Base-by-base conservation (phyloP, 2,888 invertebrate genomes). In the Brachypterus glaber region DNA sequence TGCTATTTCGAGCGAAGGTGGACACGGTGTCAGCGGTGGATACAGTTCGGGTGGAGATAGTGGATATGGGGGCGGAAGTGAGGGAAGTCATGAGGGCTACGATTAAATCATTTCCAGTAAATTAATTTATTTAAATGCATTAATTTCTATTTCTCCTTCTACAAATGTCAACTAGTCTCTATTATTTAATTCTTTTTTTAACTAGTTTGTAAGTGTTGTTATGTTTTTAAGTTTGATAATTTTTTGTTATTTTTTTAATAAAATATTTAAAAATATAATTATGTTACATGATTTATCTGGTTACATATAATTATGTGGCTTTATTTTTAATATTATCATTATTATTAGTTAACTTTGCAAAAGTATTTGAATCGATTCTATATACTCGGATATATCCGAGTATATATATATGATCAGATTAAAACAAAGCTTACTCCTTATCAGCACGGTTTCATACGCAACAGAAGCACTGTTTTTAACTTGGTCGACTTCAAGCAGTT, bases 11-110 rank as follows among this genome's bases (percentile, higher is more conserved):
- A 27, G 12, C 11, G 41, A 25, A 30, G 39, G 37, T 11, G 40
- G 45, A 15, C 40, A 43, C 32, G 39, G 37, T 9, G 29, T 33
- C 9, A 41, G 44, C 17, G 45, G 44, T 30, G 44, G 49, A 16
- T 38, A 46, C 21, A 69, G 39, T 60, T 63, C 2, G 57, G 48
- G 49, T 33, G 36, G 27, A 24, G 43, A 44, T 8, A 47, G 47
- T 13, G 44, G 33, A 17, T 40, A 68, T 65, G 48, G 70, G 57
- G 15, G 69, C 67, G 48, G 48, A 15, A 49, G 44, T 33, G 49
- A 43, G 18, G 52, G 53, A 33, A 50, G 52, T 30, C 53, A 55
- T 41, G 45, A 46, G 21, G 57, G 57, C 40, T 54, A 57, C 47
- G 53, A 55, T 42, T 53, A 50, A 38, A 36, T 35, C 29, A 31